Percentiles rank a stretch among this genome's conserved stretches.
Evolutionary conservation across 2,113 vertebrate genomes (phyloP).

Genomic region (Chloropsis cyanopogon): DNA sequence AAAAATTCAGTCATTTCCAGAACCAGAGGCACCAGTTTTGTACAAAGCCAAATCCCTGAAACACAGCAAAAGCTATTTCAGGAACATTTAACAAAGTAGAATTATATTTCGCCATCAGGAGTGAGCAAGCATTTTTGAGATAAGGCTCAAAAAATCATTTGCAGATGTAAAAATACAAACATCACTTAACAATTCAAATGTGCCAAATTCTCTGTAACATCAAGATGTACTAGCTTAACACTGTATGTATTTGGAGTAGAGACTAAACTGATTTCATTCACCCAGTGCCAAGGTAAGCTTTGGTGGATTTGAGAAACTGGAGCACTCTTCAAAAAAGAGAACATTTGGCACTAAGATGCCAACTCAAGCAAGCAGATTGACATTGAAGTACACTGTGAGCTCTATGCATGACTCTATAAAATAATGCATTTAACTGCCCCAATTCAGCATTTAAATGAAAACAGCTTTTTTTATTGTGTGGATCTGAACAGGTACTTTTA

Average conservation of each 20-base stretch:
- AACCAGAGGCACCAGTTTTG: neutral
- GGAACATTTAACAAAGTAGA: neutral
- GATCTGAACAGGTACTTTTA: neutral
- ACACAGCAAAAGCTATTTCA: neutral
- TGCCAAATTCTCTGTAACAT: neutral
- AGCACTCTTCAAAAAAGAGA: constrained; percentile 2
- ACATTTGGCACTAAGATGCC: neutral
- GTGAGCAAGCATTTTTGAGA: neutral
- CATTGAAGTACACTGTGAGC: neutral
- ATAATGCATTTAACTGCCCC: neutral
- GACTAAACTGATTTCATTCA: constrained; percentile 12
- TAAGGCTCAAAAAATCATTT: neutral
- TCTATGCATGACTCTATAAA: neutral
- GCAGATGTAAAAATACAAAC: neutral
- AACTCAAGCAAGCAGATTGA: neutral
- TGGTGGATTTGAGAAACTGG: neutral
- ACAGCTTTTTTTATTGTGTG: neutral
- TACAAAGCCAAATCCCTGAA: neutral
- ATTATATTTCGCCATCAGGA: neutral
- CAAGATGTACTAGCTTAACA: neutral
- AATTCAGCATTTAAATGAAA: neutral
- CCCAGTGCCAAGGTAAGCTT: neutral
- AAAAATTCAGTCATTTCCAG: constrained; percentile 18
- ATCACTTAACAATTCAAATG: neutral
- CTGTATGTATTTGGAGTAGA: neutral